Evolutionary conservation across 2,888 invertebrate genomes (phyloP), one percentile per base, ranked within the genome.

Genomic region (Drosophila bunnanda): DNA sequence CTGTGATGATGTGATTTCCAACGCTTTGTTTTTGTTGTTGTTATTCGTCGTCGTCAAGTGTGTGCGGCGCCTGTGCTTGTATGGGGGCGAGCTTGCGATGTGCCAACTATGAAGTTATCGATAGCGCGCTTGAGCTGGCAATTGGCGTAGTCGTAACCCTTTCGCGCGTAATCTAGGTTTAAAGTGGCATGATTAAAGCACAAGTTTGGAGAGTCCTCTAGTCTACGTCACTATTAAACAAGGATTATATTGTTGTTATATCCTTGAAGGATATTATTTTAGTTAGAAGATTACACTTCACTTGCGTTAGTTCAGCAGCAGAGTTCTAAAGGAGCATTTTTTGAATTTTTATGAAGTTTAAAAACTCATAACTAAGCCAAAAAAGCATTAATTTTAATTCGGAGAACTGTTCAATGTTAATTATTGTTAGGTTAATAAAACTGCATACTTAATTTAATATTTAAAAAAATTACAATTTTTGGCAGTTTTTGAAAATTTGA

Each of bases 71-170:
- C 50, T 62, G 46, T 50, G 44, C 48, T 15, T 67, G 56, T 70
- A 64, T 61, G 57, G 43, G 28, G 55, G 28, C 22, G 64, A 44
- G 66, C 41, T 70, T 69, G 65, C 56, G 80, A 88, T 82, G 80
- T 75, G 72, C 71, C 50, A 58, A 55, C 56, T 70, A 52, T 22
- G 20, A 32, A 52, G 62, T 53, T 70, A 64, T 79, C 89, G 88
- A 89, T 89, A 88, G 69, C 56, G 22, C 44, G 50, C 54, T 75
- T 75, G 53, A 74, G 74, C 81, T 68, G 59, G 69, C 75, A 92
- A 80, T 60, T 30, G 65, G 10, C 36, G n/a, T 48, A 54, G 79
- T 60, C 44, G 61, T 70, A 75, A 76, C 79, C 44, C 71, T 41
- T 58, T 34, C 56, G 17, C 15, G 13, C 15, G 4, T 25, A n/a